These are phyloP conservation scores for Brachionus angularis DNA, from an alignment of 1,140 invertebrate genomes.

Conservation along the genomic window DNA sequence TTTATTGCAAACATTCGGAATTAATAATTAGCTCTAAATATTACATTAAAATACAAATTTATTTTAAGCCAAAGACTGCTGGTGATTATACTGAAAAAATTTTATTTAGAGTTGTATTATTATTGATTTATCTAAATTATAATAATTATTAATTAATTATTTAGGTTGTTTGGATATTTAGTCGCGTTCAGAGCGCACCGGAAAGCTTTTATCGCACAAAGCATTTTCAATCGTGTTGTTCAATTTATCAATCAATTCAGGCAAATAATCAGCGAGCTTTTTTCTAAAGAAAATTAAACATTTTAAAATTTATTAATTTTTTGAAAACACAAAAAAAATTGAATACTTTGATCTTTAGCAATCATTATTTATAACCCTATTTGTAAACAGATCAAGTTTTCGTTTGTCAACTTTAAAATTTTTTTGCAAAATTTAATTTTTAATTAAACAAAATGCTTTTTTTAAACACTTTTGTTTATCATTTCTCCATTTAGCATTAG, in stretches of 20 bases:
- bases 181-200: not conserved
- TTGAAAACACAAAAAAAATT: too few species aligned
- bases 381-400: not conserved
- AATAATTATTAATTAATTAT: conserved; percentile 29
- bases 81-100: too few species aligned
- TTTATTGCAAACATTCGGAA: conserved; percentile 28
- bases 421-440: not conserved
- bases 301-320: conserved; percentile 5
- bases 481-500: conserved; percentile 18
- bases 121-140: conserved; percentile 4
- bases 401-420: conserved; percentile 3
- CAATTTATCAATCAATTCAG: not conserved
- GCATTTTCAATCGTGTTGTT: not conserved
- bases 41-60: conserved; percentile 34
- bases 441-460: too few species aligned
- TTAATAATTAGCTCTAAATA: conserved; percentile 7
- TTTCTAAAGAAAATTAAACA: not conserved
- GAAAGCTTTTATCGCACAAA: not conserved
- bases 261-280: not conserved
- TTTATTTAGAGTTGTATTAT: too few species aligned
- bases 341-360: not conserved
- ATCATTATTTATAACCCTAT: not conserved
- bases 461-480: not conserved
- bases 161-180: not conserved
- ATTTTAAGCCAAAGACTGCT: conserved; percentile 17